Base-by-base conservation (phyloP, 2,113 vertebrate genomes). In the Austrofundulus limnaeus region DNA sequence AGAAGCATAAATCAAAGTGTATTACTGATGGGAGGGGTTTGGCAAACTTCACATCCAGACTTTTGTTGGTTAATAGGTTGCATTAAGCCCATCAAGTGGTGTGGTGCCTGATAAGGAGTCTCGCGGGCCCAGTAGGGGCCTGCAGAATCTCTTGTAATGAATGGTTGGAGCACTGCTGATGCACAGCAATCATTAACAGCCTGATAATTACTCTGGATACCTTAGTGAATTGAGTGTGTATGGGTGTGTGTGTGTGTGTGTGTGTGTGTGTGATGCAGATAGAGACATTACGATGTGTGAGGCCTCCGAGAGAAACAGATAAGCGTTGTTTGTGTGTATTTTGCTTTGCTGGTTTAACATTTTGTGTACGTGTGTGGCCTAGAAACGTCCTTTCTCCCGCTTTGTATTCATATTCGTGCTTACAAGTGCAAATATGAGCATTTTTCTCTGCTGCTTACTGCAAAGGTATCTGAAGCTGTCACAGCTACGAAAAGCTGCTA, bases 161-260 rank as follows among this genome's bases (percentile, higher is more conserved):
- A 91, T 81, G 88, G 88, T 78, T 88, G 87, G 81, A 86, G 88
- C 78, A 70, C 65, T 86, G 82, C 80, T 90, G 88, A 89, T 88
- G 87, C 86, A 71, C 86, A 55, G 81, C 89, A 88, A 89, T 92
- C 88, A 88, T 91, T 89, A 92, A 90, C 88, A 85, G 87, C 76
- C 86, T 90, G 85, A 88, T 92, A 93, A 93, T 93, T 92, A 91
- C 85, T 87, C 86, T 74, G 88, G 87, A 88, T 87, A 83, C 86
- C 87, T 84, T 84, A 9, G 81, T 79, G 82, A 71, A 70, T 86
- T 80, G 79, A 47, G 45, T 37, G 2, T 43, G 43, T 49, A 62
- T 15, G 67, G 59, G 71, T 8, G 50, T 51, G 79, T 60, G 45
- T 37, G 2, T 43, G 43, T 49, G 65, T 15, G 67, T 61, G 71